These are phyloP conservation scores for Plecotus auritus DNA, from an alignment of 2,113 vertebrate species.

Conservation along the genomic window DNA sequence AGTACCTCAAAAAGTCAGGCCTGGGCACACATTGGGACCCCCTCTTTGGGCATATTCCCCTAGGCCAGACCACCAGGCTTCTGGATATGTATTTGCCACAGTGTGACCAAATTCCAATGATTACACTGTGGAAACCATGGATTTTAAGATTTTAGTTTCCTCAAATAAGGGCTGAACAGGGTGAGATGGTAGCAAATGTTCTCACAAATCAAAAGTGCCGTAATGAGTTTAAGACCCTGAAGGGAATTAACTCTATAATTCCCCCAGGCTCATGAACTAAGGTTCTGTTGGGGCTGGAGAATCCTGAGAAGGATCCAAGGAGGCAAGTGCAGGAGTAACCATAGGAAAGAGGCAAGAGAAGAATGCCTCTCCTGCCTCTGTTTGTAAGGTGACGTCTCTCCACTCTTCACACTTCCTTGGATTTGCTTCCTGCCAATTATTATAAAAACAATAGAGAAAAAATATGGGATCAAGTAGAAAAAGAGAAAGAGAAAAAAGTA, in stretches of 20 bases:
- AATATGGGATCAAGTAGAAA: not conserved
- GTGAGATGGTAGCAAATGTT: not conserved
- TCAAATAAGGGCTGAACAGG: not conserved
- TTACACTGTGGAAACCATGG: not conserved
- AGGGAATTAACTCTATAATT: not conserved
- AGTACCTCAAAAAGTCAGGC: not conserved
- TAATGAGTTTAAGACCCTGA: not conserved
- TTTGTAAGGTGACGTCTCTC: not conserved
- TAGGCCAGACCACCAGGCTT: not conserved
- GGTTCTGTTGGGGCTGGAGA: not conserved
- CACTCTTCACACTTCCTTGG: not conserved
- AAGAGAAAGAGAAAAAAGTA: not conserved
- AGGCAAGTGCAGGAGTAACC: not conserved
- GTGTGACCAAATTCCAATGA: not conserved
- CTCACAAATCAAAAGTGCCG: constrained; percentile 17
- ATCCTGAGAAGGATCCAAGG: not conserved
- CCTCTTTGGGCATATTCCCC: not conserved
- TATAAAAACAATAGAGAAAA: not conserved
- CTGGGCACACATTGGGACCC: not conserved
- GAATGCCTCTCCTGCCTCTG: not conserved
- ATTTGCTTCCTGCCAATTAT: not conserved
- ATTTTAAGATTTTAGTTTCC: constrained; percentile 7
- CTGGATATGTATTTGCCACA: not conserved
- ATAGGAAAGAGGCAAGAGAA: not conserved
- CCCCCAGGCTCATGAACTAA: not conserved